phyloP scores from a whole-genome alignment of 1,140 invertebrate species.

The Macrostomum lignano region DNA sequence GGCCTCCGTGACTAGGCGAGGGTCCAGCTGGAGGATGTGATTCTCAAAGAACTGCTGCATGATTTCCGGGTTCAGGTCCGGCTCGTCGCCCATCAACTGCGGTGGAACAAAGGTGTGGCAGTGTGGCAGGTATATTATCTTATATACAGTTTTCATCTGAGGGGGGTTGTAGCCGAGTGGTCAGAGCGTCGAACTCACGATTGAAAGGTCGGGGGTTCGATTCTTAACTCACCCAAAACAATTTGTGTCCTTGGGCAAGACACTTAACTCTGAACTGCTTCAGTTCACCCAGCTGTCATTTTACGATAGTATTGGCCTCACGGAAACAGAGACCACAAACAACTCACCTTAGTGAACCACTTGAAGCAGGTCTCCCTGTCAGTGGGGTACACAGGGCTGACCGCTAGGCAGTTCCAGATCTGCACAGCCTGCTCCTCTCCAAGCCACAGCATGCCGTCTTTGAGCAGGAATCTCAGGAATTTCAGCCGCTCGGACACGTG shows the following conservation, averaged over 20 bases:
- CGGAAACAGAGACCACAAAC: no score
- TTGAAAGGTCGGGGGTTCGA: no score
- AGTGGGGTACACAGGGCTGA: constrained; percentile 57
- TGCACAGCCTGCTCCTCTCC: constrained; percentile 80
- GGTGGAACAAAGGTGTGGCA: no score
- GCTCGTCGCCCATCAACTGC: constrained; percentile 69
- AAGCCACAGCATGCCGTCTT: constrained; percentile 72
- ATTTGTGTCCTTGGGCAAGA: no score
- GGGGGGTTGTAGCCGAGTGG: no score
- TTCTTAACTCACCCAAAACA: no score
- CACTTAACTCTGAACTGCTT: no score
- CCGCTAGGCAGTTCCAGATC: constrained; percentile 81
- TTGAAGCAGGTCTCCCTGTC: constrained; percentile 87
- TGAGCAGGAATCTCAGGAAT: constrained; percentile 42
- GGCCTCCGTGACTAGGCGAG: constrained; percentile 60
- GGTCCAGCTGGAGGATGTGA: constrained; percentile 68
- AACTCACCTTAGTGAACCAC: constrained; percentile 93
- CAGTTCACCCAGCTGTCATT: no score
- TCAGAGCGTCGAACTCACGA: no score
- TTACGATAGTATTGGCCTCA: no score
- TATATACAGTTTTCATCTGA: no score
- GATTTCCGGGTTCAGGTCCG: constrained; percentile 76
- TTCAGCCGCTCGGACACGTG: constrained; percentile 75
- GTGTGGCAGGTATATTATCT: no score
- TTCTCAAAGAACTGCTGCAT: constrained; percentile 83